Percentiles rank a stretch among this genome's conserved stretches.
phyloP scores from a whole-genome alignment of 2,888 invertebrate species.

The Cantharis rustica region DNA sequence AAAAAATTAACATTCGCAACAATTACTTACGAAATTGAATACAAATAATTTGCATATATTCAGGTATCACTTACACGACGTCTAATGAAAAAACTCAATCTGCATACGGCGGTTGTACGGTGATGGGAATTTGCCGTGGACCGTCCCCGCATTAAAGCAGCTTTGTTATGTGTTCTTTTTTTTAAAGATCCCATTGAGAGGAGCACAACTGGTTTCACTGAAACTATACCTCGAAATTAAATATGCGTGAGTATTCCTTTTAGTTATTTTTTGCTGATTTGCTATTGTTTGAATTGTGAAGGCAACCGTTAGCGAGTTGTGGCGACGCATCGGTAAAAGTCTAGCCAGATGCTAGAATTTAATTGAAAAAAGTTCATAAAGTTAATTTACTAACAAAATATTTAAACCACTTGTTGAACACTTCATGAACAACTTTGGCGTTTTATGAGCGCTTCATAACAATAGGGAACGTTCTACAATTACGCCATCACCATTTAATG shows the following conservation, averaged over 20 bases:
- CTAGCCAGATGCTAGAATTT: constrained; percentile 16
- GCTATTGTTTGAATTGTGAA: constrained; percentile 12
- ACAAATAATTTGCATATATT: constrained; percentile 23
- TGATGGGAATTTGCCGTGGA: constrained; percentile 38
- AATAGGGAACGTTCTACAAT: constrained; percentile 37
- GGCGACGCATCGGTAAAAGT: constrained; percentile 4
- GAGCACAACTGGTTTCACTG: constrained; percentile 38
- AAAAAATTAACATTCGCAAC: constrained; percentile 35
- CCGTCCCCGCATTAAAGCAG: constrained; percentile 29
- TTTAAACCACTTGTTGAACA: constrained; percentile 42
- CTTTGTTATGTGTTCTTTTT: constrained; percentile 31
- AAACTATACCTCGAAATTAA: constrained; percentile 39
- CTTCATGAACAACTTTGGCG: constrained; percentile 30
- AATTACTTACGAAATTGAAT: constrained; percentile 29
- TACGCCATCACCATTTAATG: constrained; percentile 39
- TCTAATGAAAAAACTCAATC: constrained; percentile 36
- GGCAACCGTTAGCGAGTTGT: constrained; percentile 22
- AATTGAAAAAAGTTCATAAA: constrained; percentile 12
- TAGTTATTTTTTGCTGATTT: constrained; percentile 9
- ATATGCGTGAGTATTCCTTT: constrained; percentile 34
- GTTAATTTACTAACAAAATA: constrained; percentile 35
- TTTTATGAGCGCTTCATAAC: constrained; percentile 41
- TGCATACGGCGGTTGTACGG: constrained; percentile 34
- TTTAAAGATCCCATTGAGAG: constrained; percentile 26
- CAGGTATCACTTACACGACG: constrained; percentile 38